phyloP scores from a whole-genome alignment of 2,888 invertebrate species.

The Nematopogon swammerdamellus region DNA sequence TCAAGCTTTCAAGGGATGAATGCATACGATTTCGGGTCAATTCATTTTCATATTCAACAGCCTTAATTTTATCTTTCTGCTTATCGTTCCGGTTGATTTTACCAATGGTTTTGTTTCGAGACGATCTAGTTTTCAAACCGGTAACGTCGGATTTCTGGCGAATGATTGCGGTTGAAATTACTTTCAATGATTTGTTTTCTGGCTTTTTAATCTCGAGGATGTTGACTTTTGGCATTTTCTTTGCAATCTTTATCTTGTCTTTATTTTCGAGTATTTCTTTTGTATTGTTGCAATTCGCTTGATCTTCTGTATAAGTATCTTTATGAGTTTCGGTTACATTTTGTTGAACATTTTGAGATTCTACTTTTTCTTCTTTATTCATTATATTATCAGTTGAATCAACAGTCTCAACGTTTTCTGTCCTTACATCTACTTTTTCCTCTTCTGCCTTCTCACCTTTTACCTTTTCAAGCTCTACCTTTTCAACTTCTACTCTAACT shows the following conservation, averaged over 20 bases:
- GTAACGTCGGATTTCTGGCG: constrained; percentile 62
- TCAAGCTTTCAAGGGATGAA: constrained; percentile 42
- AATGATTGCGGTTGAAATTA: constrained; percentile 25
- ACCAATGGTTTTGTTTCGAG: constrained; percentile 27
- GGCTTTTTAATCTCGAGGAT: neutral
- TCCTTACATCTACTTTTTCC: no score
- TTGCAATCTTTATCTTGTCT: neutral
- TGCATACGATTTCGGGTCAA: constrained; percentile 39
- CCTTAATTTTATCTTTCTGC: constrained; percentile 22
- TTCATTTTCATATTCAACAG: constrained; percentile 21
- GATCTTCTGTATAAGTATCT: no score
- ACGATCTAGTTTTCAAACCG: constrained; percentile 47
- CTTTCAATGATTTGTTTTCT: neutral
- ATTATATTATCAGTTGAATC: constrained; percentile 13
- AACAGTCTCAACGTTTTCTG: no score
- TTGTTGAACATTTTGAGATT: constrained; percentile 9
- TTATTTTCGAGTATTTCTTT: neutral
- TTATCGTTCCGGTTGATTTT: constrained; percentile 28
- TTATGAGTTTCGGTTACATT: no score
- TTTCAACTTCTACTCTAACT: no score
- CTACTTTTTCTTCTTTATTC: constrained; percentile 22
- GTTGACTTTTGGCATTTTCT: neutral
- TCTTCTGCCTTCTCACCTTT: no score
- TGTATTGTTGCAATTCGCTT: neutral
- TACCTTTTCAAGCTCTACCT: no score